Evolutionary conservation across 1,140 invertebrate genomes (phyloP).

Genomic region (Trichogramma pretiosum): DNA sequence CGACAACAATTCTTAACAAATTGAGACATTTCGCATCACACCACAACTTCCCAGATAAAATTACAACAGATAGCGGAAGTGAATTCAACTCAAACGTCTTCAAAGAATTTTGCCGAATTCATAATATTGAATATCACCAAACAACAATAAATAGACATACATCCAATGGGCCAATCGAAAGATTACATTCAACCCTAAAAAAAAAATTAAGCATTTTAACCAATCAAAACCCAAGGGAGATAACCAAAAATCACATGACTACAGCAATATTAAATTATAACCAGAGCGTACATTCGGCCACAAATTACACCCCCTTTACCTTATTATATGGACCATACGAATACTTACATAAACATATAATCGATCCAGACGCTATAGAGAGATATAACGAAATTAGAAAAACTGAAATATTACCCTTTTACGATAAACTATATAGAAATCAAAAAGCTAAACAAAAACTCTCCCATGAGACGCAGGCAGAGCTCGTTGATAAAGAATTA

Average conservation of each 20-base stretch:
- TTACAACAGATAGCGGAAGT: not conserved
- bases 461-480: not conserved
- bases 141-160: not conserved
- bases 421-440: not conserved
- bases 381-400: not conserved
- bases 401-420: not conserved
- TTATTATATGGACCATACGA: slow-evolving; percentile 3
- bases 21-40: not conserved
- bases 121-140: not conserved
- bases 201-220: not conserved
- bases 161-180: not conserved
- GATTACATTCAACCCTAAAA: not conserved
- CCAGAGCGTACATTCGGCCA: not conserved
- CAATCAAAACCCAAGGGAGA: not conserved
- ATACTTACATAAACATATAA: not conserved
- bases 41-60: not conserved
- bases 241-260: not conserved
- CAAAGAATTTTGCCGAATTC: not conserved
- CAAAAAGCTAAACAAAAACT: not conserved
- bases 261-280: not conserved
- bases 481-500: not conserved
- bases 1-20: not conserved
- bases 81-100: not conserved
- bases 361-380: not conserved
- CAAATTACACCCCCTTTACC: not conserved